Conservation (phyloP, 2,113 vertebrate genomes). For the Phycodurus eques region DNA sequence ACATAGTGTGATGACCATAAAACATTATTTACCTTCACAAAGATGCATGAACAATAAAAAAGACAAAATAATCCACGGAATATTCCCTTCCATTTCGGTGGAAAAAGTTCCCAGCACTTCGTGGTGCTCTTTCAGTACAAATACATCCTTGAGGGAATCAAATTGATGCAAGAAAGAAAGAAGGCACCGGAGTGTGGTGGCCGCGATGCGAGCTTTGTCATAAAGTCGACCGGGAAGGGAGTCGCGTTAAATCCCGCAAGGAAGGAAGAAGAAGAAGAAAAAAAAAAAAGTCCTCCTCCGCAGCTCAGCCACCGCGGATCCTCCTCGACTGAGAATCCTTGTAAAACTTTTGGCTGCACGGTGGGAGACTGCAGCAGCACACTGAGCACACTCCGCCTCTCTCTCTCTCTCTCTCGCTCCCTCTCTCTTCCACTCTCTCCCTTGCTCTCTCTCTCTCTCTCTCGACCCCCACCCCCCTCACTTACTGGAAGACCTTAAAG, state of each 20-base stretch:
- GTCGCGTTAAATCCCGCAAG: conserved; percentile 50
- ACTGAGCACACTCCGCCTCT: conserved; percentile 67
- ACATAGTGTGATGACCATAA: too few species aligned
- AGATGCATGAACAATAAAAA: conserved; percentile 62
- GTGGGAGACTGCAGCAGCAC: conserved; percentile 37
- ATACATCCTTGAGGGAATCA: conserved; percentile 75
- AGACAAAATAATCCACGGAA: conserved; percentile 75
- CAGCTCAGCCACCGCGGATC: conserved; percentile 67
- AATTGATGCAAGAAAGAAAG: conserved; percentile 46
- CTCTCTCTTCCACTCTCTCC: conserved; percentile 8
- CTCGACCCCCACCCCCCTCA: not conserved
- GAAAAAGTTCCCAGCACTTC: conserved; percentile 69
- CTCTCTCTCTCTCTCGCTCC: not conserved
- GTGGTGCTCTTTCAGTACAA: conserved; percentile 64
- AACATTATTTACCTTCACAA: conserved; percentile 65
- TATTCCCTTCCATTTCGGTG: conserved; percentile 79
- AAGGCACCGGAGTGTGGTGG: conserved; percentile 56
- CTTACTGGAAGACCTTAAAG: not conserved
- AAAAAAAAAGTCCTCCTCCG: conserved; percentile 24
- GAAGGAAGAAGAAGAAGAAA: too few species aligned
- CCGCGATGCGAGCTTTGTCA: conserved; percentile 47
- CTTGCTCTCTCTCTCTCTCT: conserved; percentile 14
- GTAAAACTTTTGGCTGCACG: conserved; percentile 60
- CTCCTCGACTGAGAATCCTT: conserved; percentile 67
- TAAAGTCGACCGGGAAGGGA: conserved; percentile 52